A percentile compares a stretch with the other conserved stretches of the same genome.
phyloP scores from a whole-genome alignment of 2,888 invertebrate genomes.

The Macrosoma leucophasiata region DNA sequence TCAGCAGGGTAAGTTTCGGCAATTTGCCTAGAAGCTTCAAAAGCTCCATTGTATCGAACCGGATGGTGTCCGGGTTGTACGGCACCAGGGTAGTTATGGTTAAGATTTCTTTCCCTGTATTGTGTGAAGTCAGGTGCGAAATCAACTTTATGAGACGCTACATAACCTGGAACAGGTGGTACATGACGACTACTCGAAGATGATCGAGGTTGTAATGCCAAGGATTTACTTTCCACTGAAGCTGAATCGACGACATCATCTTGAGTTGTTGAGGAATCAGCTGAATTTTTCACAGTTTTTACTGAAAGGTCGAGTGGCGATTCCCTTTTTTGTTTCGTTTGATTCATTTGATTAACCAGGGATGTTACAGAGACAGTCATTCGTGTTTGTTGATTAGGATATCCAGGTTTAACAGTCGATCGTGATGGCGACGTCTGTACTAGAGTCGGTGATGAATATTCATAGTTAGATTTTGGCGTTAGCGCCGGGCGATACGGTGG shows the following conservation, averaged over 20 bases:
- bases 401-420: conserved; percentile 50
- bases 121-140: conserved; percentile 84
- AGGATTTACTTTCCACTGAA: conserved; percentile 49
- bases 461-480: conserved; percentile 52
- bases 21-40: conserved; percentile 43
- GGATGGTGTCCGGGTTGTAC: conserved; percentile 40
- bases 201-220: conserved; percentile 46
- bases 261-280: conserved; percentile 90
- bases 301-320: conserved; percentile 92
- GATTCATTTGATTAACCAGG: conserved; percentile 66
- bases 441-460: conserved; percentile 45
- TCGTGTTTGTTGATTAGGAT: conserved; percentile 58
- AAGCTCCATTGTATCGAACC: conserved; percentile 51
- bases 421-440: conserved; percentile 57
- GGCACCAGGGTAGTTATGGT: conserved; percentile 37
- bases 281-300: conserved; percentile 90
- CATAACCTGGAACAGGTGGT: conserved; percentile 38
- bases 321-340: conserved; percentile 78
- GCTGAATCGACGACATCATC: conserved; percentile 75
- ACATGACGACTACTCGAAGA: conserved; percentile 42
- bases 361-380: conserved; percentile 70
- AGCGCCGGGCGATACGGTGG: conserved; percentile 44
- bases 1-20: conserved; percentile 50
- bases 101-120: conserved; percentile 52
- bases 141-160: conserved; percentile 82